A percentile compares a stretch with the other conserved stretches of the same genome.
phyloP scores from a whole-genome alignment of 2,888 invertebrate genomes.

The Cerceris rybyensis region DNA sequence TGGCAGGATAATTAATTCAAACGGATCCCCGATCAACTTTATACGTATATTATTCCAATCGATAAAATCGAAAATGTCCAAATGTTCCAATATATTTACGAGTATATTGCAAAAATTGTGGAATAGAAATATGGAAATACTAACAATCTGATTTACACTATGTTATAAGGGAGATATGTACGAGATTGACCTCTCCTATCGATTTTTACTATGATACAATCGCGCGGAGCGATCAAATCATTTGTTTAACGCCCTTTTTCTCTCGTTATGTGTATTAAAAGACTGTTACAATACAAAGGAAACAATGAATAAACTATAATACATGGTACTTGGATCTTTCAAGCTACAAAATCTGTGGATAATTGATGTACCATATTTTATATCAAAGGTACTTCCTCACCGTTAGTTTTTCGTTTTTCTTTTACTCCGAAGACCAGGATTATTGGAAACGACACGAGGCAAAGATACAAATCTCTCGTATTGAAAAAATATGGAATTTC shows the following conservation, averaged over 20 bases:
- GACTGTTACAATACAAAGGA: slow-evolving; percentile 39
- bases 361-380: slow-evolving; percentile 18
- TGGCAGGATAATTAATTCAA: not conserved
- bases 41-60: slow-evolving; percentile 25
- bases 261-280: slow-evolving; percentile 35
- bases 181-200: slow-evolving; percentile 19
- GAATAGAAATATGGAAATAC: slow-evolving; percentile 18
- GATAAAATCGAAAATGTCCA: slow-evolving; percentile 6
- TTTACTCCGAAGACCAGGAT: slow-evolving; percentile 24
- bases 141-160: slow-evolving; percentile 16
- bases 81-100: not conserved
- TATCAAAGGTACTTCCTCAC: slow-evolving; percentile 28
- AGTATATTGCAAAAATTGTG: not conserved
- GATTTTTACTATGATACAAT: slow-evolving; percentile 25
- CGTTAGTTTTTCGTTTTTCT: not conserved
- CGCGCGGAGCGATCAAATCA: slow-evolving; percentile 37
- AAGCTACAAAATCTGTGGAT: slow-evolving; percentile 14
- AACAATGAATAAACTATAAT: slow-evolving; percentile 36
- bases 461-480: slow-evolving; percentile 36
- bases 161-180: slow-evolving; percentile 19
- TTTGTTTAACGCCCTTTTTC: slow-evolving; percentile 31
- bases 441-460: slow-evolving; percentile 30
- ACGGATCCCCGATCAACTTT: slow-evolving; percentile 8
- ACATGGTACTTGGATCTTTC: slow-evolving; percentile 22
- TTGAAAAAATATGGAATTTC: slow-evolving; percentile 53